Evolutionary conservation across 2,888 invertebrate species (phyloP).

Genomic region (Panopea generosa): DNA sequence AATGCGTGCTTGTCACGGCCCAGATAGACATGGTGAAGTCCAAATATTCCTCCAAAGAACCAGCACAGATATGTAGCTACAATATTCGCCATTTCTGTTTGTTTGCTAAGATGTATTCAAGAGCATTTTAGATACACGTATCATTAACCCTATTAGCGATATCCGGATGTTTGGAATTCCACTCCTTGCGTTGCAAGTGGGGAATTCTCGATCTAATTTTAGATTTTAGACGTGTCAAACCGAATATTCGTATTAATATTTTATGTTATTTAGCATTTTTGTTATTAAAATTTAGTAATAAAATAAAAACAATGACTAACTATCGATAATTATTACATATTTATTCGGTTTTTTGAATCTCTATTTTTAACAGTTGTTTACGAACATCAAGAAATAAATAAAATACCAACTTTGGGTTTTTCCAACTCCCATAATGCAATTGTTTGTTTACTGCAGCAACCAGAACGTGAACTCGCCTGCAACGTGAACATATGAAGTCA

Average conservation of each 20-base stretch:
- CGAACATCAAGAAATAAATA: too few relatives aligned
- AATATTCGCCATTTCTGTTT: conserved; percentile 83
- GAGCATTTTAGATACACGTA: too few relatives aligned
- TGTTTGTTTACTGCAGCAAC: conserved; percentile 61
- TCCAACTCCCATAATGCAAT: conserved; percentile 62
- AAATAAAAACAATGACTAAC: too few relatives aligned
- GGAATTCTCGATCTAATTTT: conserved; percentile 46
- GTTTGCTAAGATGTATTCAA: neutral
- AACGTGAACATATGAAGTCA: conserved; percentile 47
- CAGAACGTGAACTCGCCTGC: conserved; percentile 3
- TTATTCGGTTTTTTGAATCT: too few relatives aligned
- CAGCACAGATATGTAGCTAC: conserved; percentile 93
- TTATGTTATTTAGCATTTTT: neutral
- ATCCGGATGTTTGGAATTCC: conserved; percentile 32
- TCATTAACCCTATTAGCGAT: too few relatives aligned
- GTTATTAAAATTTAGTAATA: neutral
- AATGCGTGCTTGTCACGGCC: conserved; percentile 95
- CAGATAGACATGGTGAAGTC: conserved; percentile 96
- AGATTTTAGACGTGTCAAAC: conserved; percentile 39
- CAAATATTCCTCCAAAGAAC: conserved; percentile 95
- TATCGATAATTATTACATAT: too few relatives aligned
- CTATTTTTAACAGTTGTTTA: neutral
- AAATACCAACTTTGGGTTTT: conserved; percentile 33
- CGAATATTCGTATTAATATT: conserved; percentile 15
- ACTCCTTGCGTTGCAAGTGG: conserved; percentile 32